Conservation (phyloP, 2,888 invertebrate genomes). For the Tiliacea citrago region DNA sequence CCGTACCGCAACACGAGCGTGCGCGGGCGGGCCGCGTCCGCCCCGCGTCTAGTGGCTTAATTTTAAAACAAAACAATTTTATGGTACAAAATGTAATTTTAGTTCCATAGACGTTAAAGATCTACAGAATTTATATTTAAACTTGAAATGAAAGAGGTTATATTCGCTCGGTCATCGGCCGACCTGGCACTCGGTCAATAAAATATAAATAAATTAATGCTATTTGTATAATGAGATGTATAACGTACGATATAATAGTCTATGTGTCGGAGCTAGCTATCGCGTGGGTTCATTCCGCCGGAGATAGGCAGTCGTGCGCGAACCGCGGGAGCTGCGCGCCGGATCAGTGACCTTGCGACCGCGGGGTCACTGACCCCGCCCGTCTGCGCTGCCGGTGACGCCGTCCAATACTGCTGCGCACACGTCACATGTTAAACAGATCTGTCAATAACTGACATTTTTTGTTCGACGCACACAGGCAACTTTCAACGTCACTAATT, state of each 20-base stretch:
- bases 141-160: slow-evolving; percentile 75
- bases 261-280: slow-evolving; percentile 78
- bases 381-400: slow-evolving; percentile 25
- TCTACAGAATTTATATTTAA: slow-evolving; percentile 88
- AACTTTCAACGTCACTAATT: background rate
- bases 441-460: too few species aligned
- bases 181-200: slow-evolving; percentile 73
- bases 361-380: slow-evolving; percentile 8
- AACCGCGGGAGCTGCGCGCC: slow-evolving; percentile 2
- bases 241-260: slow-evolving; percentile 69
- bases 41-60: slow-evolving; percentile 81
- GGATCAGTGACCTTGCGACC: slow-evolving; percentile 6
- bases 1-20: slow-evolving; percentile 53
- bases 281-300: slow-evolving; percentile 77
- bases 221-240: slow-evolving; percentile 75
- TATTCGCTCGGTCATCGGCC: slow-evolving; percentile 70
- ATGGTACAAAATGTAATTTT: slow-evolving; percentile 90
- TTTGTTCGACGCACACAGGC: background rate
- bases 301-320: slow-evolving; percentile 55
- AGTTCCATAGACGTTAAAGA: slow-evolving; percentile 88
- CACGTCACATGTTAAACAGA: background rate
- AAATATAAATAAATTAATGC: slow-evolving; percentile 68
- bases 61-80: slow-evolving; percentile 82
- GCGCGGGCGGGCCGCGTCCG: slow-evolving; percentile 67
- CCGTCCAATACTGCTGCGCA: slow-evolving; percentile 9